Base-by-base conservation (phyloP, 2,113 vertebrate species). In the Forbesichthys papilliferus region DNA sequence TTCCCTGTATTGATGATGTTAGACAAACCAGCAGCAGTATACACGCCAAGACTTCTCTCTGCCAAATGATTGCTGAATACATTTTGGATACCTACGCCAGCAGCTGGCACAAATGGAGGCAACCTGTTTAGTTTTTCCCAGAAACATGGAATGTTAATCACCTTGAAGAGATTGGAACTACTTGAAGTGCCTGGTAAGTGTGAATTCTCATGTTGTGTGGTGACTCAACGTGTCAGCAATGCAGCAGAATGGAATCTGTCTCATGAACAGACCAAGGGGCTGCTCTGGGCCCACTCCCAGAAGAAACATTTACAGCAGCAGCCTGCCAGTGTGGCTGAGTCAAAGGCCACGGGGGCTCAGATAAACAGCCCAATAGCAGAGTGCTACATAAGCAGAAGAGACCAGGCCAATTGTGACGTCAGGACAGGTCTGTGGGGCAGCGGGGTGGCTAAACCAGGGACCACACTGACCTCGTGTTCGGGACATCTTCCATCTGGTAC, bases 301-400 rank as follows among this genome's bases (percentile, higher is more conserved):
- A 61, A 70, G 75, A 72, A 85, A 86, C 53, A 86, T 81, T 85
- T 84, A 87, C 82, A 78, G 85, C 80, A 79, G 80, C 11, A 14
- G 58, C 63, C 46, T 18, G 68, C 11, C 56, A 47, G 13, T 68
- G 77, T 68, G 68, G n/a, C 27, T 11, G 47, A 27, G 5, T 69
- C 72, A 75, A 36, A 74, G 14, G 20, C 20, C 53, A 61, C 60
- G 73, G 71, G 71, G 53, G 64, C 80, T 73, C 77, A 68, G 82
- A 86, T 84, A 86, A 87, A 88, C 77, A 78, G 68, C 53, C 48
- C 3, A 34, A 9, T 7, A 49, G 71, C 73, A 63, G 74, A 84
- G 69, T 61, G 79, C 82, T 75, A 75, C 84, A 84, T 72, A 79
- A 88, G 85, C 80, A 83, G 27, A 36, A 34, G 20, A 5, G 75